phyloP scores from a whole-genome alignment of 2,113 vertebrate species.

The Macquaria australasica region DNA sequence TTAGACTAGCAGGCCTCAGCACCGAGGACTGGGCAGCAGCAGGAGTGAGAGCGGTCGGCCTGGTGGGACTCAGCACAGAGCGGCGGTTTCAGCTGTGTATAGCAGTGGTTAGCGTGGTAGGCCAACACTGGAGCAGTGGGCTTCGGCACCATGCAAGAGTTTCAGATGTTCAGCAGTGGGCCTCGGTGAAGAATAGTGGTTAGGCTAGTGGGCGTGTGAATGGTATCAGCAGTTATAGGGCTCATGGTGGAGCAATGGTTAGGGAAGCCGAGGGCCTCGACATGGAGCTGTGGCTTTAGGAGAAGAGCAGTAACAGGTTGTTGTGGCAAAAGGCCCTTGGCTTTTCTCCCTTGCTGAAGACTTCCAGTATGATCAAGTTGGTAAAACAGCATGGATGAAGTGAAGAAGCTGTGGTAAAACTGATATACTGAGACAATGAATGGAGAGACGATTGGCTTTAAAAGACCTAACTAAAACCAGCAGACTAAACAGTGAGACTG shows the following conservation, averaged over 20 bases:
- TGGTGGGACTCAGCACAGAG: slow-evolving; percentile 70
- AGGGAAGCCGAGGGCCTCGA: slow-evolving; percentile 51
- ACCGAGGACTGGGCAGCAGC: slow-evolving; percentile 63
- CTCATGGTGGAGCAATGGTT: slow-evolving; percentile 40
- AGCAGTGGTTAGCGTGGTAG: slow-evolving; percentile 79
- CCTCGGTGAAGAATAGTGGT: slow-evolving; percentile 60
- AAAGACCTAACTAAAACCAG: slow-evolving; percentile 61
- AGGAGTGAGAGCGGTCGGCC: slow-evolving; percentile 65
- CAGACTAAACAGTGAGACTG: slow-evolving; percentile 73
- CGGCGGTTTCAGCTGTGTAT: slow-evolving; percentile 78
- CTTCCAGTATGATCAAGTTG: slow-evolving; percentile 1
- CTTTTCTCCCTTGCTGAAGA: slow-evolving; percentile 27
- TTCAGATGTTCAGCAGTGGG: slow-evolving; percentile 72
- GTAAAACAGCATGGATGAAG: slow-evolving; percentile 31
- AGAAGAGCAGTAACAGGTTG: slow-evolving; percentile 68
- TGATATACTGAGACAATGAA: slow-evolving; percentile 59
- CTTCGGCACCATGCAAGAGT: slow-evolving; percentile 58
- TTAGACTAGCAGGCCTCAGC: slow-evolving; percentile 72
- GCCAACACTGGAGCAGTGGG: slow-evolving; percentile 68
- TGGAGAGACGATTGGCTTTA: slow-evolving; percentile 51
- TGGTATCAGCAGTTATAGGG: slow-evolving; percentile 61
- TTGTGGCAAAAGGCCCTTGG: slow-evolving; percentile 48
- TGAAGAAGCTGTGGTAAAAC: slow-evolving; percentile 53
- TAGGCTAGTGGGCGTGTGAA: slow-evolving; percentile 65
- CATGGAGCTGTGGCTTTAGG: slow-evolving; percentile 63